phyloP scores from a whole-genome alignment of 2,113 vertebrate genomes.

The Nerophis lumbriciformis region DNA sequence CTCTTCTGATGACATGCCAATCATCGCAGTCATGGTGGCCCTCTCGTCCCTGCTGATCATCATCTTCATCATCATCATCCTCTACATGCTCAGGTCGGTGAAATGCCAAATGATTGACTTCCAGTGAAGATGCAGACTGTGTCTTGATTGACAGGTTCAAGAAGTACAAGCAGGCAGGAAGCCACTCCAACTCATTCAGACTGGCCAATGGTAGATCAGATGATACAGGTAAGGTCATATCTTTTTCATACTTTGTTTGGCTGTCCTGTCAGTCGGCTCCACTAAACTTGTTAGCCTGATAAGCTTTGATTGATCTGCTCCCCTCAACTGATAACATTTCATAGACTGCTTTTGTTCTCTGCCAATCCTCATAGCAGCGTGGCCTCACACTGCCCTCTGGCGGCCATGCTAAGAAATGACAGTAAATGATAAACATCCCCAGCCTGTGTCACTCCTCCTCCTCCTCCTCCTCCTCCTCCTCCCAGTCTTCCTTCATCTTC shows the following conservation, averaged over 20 bases:
- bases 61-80: conserved; percentile 96
- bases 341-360: conserved; percentile 46
- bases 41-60: conserved; percentile 94
- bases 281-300: conserved; percentile 30
- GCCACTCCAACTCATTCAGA: conserved; percentile 95
- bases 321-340: conserved; percentile 34
- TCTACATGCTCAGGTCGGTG: conserved; percentile 96
- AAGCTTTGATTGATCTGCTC: conserved; percentile 40
- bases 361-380: conserved; percentile 51
- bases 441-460: conserved; percentile 31
- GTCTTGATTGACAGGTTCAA: conserved; percentile 85
- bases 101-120: conserved; percentile 4
- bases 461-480: conserved; percentile 31
- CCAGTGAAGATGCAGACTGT: conserved; percentile 5
- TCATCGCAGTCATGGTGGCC: conserved; percentile 96
- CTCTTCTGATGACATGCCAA: conserved; percentile 80
- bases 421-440: conserved; percentile 16
- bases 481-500: conserved; percentile 27
- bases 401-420: conserved; percentile 26
- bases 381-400: conserved; percentile 47
- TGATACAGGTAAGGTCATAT: conserved; percentile 79
- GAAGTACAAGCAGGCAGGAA: conserved; percentile 97
- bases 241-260: neutral
- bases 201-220: conserved; percentile 90
- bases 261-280: neutral